Evolutionary conservation across 2,113 vertebrate genomes (phyloP), one percentile per base, ranked within the genome.

Genomic region (Rana temporaria): DNA sequence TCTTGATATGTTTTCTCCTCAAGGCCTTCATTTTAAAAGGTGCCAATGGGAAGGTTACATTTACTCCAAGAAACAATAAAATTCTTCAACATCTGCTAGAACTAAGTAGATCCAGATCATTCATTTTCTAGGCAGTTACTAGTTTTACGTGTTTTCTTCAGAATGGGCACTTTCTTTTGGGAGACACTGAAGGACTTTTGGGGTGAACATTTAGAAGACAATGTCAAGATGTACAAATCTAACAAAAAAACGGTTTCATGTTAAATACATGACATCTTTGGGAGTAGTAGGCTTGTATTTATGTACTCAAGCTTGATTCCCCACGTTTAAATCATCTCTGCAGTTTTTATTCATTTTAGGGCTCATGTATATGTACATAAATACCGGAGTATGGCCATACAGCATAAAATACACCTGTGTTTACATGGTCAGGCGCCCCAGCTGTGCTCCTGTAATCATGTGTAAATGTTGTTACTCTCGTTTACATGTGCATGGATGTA

Each of bases 1-100:
- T 56, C 81, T 83, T 76, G 20, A 68, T 76, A 22, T 75, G 63
- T 74, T 59, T 83, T 83, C 38, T 76, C 38, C 24, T 68, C 32
- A 52, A 72, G 72, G 76, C 63, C 64, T 76, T 64, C 75, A 83
- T 83, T 83, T 76, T 60, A 74, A 67, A 75, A 68, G 72, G 64
- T 83, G 26, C 63, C 53, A 52, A 30, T 83, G 56, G 72, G 64
- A 76, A 68, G 71, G 63, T 76, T 67, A 76, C 72, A 76, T 83
- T 83, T 83, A 82, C 75, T 82, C 80, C 66, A 67, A 48, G 62
- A 48, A 82, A 76, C 64, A 76, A 42, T 68, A 19, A 34, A 76
- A 75, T 67, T 76, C 53, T 52, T 60, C 30, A 68, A 68, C 76
- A 55, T 16, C 71, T 73, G 18, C 63, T 76, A 68, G 15, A 83